These are phyloP conservation scores for Coelinius sp. DNA, from an alignment of 2,888 invertebrate genomes.

Conservation along the genomic window DNA sequence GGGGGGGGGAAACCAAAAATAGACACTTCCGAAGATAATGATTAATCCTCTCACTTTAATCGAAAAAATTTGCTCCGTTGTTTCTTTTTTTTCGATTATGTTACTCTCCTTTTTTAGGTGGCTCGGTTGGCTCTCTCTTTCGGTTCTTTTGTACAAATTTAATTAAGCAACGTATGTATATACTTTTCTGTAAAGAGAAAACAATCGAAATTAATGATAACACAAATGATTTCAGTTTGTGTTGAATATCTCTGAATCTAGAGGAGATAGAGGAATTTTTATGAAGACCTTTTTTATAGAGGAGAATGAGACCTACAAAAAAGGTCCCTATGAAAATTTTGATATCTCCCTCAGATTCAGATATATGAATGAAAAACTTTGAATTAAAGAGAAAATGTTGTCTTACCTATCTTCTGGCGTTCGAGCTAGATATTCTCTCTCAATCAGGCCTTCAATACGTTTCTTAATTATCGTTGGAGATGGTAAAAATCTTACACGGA, in stretches of 20 bases:
- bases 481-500: constrained; percentile 96
- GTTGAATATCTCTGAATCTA: no score
- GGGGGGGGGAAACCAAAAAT: not conserved
- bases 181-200: constrained; percentile 79
- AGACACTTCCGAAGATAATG: constrained; percentile 32
- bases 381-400: no score
- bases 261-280: no score
- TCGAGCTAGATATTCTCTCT: constrained; percentile 97
- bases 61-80: constrained; percentile 4
- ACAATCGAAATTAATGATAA: constrained; percentile 37
- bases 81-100: constrained; percentile 24
- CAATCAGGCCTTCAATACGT: constrained; percentile 98
- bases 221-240: no score
- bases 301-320: no score
- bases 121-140: constrained; percentile 57
- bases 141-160: constrained; percentile 68
- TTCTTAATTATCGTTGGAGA: constrained; percentile 99
- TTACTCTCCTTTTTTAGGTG: constrained; percentile 31
- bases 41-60: constrained; percentile 25
- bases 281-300: no score
- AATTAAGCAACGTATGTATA: constrained; percentile 94
- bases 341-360: no score
- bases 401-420: constrained; percentile 90
- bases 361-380: constrained; percentile 1
- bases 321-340: no score